Evolutionary conservation across 2,113 vertebrate species (phyloP).

Genomic region (Chascanopsetta lugubris): DNA sequence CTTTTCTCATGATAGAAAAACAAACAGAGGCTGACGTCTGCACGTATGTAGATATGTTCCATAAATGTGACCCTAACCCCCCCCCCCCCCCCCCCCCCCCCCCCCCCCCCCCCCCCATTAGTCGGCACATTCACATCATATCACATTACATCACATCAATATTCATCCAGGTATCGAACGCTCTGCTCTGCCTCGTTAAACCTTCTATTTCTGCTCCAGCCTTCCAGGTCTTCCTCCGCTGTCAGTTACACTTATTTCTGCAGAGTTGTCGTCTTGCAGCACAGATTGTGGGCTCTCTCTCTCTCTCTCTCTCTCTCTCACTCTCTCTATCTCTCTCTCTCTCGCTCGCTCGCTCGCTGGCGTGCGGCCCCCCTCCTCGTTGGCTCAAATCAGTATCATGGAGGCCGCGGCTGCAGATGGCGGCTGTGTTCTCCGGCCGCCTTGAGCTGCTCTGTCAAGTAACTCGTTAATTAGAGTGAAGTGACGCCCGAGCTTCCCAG

Average conservation of each 20-base stretch:
- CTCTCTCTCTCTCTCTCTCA: too few relatives aligned
- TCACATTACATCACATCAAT: not conserved
- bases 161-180: constrained; percentile 4
- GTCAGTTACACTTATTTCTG: constrained; percentile 38
- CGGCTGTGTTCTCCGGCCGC: constrained; percentile 45
- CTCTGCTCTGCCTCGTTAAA: not conserved
- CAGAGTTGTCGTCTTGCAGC: constrained; percentile 44
- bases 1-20: too few relatives aligned
- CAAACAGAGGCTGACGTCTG: too few relatives aligned
- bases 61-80: too few relatives aligned
- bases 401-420: constrained; percentile 53
- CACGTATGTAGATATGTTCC: too few relatives aligned
- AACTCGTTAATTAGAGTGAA: constrained; percentile 60
- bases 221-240: constrained; percentile 22
- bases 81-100: not conserved
- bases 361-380: constrained; percentile 60
- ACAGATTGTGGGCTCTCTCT: constrained; percentile 53
- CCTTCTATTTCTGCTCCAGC: constrained; percentile 4
- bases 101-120: not conserved
- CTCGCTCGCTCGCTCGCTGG: constrained; percentile 46
- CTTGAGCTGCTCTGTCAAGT: constrained; percentile 52
- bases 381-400: constrained; percentile 71
- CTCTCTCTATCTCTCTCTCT: too few relatives aligned
- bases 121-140: not conserved
- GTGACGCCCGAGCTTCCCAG: constrained; percentile 32